These are phyloP conservation scores for Vulpes vulpes DNA, from an alignment of 2,113 vertebrate genomes.

Conservation along the genomic window DNA sequence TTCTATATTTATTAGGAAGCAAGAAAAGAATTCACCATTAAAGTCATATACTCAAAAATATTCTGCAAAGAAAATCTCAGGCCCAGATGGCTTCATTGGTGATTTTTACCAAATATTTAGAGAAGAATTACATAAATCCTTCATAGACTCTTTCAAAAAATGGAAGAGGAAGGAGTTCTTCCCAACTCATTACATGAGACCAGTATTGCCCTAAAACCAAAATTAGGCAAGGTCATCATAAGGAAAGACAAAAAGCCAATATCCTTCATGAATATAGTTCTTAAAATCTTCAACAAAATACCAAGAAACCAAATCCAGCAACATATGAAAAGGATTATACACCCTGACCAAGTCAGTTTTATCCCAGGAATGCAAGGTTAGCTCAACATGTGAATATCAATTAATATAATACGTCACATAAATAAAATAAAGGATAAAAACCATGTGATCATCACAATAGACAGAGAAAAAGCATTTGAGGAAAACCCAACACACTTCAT, in stretches of 20 bases:
- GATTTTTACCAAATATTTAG: background rate
- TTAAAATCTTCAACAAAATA: background rate
- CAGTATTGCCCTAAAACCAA: background rate
- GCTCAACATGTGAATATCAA: background rate
- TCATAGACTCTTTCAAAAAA: slow-evolving; percentile 9
- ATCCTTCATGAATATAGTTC: background rate
- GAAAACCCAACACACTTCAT: background rate
- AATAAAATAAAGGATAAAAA: background rate
- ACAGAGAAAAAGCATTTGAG: background rate
- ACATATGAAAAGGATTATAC: background rate
- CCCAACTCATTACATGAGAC: background rate
- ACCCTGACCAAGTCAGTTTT: background rate
- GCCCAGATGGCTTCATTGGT: background rate
- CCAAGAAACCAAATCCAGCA: background rate
- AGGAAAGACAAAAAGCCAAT: background rate
- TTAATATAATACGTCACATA: background rate
- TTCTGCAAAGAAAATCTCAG: background rate
- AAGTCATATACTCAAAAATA: background rate
- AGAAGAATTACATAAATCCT: background rate
- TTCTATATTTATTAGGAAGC: background rate
- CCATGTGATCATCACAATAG: background rate
- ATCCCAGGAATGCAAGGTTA: background rate
- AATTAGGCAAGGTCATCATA: background rate
- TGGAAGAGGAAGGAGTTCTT: background rate
- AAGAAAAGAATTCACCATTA: background rate